Evolutionary conservation across 2,113 vertebrate species (phyloP).

Genomic region (Cervus canadensis): DNA sequence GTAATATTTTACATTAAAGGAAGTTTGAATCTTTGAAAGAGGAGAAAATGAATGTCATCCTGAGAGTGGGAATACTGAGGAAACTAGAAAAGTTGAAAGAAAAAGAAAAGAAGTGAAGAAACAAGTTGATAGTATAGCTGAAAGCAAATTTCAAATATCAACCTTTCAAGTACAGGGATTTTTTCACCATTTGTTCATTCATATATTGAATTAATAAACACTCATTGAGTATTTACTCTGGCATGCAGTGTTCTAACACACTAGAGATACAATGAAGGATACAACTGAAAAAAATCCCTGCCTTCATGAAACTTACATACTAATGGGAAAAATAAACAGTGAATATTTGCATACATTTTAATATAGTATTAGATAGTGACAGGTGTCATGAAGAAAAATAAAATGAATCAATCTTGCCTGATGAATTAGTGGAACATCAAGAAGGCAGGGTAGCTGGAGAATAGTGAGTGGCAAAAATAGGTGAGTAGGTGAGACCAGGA

Average conservation of each 20-base stretch:
- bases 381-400: not conserved
- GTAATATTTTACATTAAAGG: not conserved
- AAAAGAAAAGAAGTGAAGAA: not conserved
- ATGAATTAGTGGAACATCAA: not conserved
- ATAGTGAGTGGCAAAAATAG: not conserved
- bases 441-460: not conserved
- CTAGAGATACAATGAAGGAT: not conserved
- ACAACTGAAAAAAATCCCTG: not conserved
- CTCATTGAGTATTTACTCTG: not conserved
- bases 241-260: not conserved
- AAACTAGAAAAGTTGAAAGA: not conserved
- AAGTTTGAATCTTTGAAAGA: not conserved
- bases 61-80: not conserved
- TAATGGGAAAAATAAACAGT: not conserved
- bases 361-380: not conserved
- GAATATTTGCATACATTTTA: not conserved
- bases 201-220: not conserved
- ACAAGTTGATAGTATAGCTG: not conserved
- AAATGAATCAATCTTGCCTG: not conserved
- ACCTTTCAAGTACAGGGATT: not conserved
- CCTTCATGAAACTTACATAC: not conserved
- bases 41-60: not conserved
- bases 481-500: not conserved
- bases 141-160: not conserved
- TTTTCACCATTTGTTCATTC: not conserved